Conservation (phyloP, 2,888 invertebrate species). For the Erpobdella octoculata region DNA sequence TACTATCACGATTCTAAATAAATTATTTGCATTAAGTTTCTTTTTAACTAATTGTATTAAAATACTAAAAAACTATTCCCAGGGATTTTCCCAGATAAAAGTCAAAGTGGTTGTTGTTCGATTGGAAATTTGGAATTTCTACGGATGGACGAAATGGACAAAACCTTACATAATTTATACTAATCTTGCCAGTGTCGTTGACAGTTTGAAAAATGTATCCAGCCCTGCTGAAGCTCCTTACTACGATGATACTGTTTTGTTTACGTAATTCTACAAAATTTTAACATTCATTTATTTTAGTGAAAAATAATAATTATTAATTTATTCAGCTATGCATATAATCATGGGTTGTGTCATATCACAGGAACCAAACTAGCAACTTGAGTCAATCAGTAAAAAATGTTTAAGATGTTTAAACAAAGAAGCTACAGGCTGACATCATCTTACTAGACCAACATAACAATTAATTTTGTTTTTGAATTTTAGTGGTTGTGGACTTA, state of each 20-base stretch:
- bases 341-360: no score
- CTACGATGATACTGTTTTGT: slow-evolving; percentile 14
- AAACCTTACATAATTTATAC: background rate
- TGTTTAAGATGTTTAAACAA: no score
- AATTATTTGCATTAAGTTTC: background rate
- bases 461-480: no score
- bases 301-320: no score
- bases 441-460: no score
- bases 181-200: background rate
- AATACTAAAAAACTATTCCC: background rate
- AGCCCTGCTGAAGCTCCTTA: background rate
- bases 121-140: slow-evolving; percentile 13
- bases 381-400: no score
- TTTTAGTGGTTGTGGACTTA: no score
- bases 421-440: no score
- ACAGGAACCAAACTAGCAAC: no score
- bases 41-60: background rate
- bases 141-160: slow-evolving; percentile 2
- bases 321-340: no score
- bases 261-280: slow-evolving; percentile 10
- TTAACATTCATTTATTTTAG: no score
- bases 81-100: background rate
- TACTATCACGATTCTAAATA: background rate
- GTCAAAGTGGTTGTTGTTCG: background rate
- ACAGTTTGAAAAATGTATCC: background rate